Percentiles rank a stretch among this genome's conserved stretches.
These are phyloP conservation scores for Garrulus glandarius DNA, from an alignment of 2,797 vertebrate species.

Conservation along the genomic window DNA sequence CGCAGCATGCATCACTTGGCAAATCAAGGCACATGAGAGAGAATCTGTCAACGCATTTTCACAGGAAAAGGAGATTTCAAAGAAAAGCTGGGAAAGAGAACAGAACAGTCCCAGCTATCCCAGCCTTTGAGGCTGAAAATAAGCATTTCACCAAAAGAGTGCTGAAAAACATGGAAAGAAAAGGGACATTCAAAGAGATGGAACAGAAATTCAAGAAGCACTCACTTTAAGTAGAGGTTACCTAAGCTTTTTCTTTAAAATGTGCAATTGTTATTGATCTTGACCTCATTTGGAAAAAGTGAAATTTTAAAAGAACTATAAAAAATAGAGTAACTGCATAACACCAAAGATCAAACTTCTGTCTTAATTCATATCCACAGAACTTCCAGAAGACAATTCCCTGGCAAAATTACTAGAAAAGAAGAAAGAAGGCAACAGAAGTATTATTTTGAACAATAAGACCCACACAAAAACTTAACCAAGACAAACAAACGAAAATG, in stretches of 20 bases:
- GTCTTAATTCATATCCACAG: not conserved
- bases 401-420: not conserved
- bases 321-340: fast-evolving
- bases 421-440: not conserved
- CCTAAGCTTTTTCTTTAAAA: not conserved
- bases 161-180: not conserved
- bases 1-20: not conserved
- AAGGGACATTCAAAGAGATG: not conserved
- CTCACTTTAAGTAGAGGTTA: not conserved
- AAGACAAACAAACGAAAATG: not conserved
- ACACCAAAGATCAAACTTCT: not conserved
- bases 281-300: not conserved
- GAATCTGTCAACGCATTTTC: not conserved
- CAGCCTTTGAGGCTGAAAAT: not conserved
- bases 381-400: not conserved
- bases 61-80: not conserved
- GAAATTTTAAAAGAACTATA: not conserved
- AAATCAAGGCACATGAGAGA: not conserved
- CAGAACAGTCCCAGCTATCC: not conserved
- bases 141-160: not conserved
- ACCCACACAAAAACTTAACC: not conserved
- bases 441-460: not conserved
- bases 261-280: not conserved
- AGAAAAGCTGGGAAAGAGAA: slow-evolving; percentile 4
- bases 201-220: not conserved